Conservation (phyloP, 1,140 invertebrate genomes). For the Anthonomus grandis region DNA sequence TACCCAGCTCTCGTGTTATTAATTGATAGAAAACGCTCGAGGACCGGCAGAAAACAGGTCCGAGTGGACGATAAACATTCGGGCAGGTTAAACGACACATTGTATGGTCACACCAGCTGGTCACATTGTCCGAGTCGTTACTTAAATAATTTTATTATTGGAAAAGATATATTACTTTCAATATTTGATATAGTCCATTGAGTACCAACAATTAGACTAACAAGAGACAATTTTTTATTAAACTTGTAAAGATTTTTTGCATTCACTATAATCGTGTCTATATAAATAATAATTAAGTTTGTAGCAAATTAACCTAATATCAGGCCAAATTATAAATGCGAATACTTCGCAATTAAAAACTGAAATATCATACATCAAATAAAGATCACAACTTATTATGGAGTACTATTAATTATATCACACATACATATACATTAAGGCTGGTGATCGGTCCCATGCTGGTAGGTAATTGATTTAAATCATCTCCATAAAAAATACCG, state of each 20-base stretch:
- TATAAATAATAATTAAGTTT: too few relatives aligned
- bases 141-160: slow-evolving; percentile 8
- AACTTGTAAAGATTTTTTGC: too few relatives aligned
- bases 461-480: slow-evolving; percentile 29
- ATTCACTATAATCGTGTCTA: too few relatives aligned
- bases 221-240: too few relatives aligned
- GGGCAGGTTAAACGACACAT: slow-evolving; percentile 22
- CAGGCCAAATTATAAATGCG: too few relatives aligned
- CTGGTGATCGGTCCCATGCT: slow-evolving; percentile 19
- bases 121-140: slow-evolving; percentile 9
- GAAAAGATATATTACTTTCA: too few relatives aligned
- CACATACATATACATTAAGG: slow-evolving; percentile 21
- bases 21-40: slow-evolving; percentile 24
- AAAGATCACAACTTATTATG: slow-evolving; percentile 16
- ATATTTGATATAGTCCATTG: too few relatives aligned
- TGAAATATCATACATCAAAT: slow-evolving; percentile 5
- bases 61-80: slow-evolving; percentile 21
- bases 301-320: too few relatives aligned
- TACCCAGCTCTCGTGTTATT: slow-evolving; percentile 16
- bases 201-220: too few relatives aligned
- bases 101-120: slow-evolving; percentile 19
- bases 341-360: too few relatives aligned
- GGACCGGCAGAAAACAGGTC: slow-evolving; percentile 16
- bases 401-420: slow-evolving; percentile 23
- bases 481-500: slow-evolving; percentile 27